Conservation (phyloP, 1,140 invertebrate species). For the Sycobia sp. region DNA sequence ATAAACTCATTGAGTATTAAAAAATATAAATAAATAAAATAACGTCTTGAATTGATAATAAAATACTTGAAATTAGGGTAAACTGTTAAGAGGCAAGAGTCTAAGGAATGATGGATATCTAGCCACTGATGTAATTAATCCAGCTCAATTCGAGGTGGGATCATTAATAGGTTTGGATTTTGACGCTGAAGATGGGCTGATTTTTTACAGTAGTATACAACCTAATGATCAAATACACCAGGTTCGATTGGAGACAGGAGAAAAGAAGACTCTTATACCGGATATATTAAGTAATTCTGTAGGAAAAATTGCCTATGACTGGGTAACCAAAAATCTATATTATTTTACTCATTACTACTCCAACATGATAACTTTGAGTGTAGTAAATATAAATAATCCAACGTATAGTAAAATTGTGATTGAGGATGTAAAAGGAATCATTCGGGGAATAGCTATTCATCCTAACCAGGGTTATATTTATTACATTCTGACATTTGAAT, state of each 20-base stretch:
- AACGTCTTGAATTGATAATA: no score
- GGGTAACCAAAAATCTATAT: conserved; percentile 17
- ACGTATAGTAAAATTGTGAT: conserved; percentile 21
- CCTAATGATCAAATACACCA: conserved; percentile 2
- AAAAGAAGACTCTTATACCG: background rate
- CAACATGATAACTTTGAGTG: conserved; percentile 2
- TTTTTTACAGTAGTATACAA: background rate
- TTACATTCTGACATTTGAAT: background rate
- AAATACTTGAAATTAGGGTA: no score
- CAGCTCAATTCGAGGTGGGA: background rate
- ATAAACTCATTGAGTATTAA: no score
- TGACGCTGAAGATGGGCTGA: background rate
- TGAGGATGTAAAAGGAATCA: background rate
- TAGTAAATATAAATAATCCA: background rate
- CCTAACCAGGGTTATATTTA: conserved; percentile 17
- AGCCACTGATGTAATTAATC: conserved; percentile 2
- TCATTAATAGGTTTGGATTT: background rate
- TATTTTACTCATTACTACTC: conserved; percentile 16
- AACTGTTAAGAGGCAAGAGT: no score
- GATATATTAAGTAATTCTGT: conserved; percentile 1
- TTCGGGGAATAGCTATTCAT: background rate
- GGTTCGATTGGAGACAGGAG: background rate
- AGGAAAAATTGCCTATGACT: background rate
- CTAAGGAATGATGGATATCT: no score
- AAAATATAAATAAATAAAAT: no score